Conservation (phyloP, 2,113 vertebrate genomes). For the Cacatua alba region DNA sequence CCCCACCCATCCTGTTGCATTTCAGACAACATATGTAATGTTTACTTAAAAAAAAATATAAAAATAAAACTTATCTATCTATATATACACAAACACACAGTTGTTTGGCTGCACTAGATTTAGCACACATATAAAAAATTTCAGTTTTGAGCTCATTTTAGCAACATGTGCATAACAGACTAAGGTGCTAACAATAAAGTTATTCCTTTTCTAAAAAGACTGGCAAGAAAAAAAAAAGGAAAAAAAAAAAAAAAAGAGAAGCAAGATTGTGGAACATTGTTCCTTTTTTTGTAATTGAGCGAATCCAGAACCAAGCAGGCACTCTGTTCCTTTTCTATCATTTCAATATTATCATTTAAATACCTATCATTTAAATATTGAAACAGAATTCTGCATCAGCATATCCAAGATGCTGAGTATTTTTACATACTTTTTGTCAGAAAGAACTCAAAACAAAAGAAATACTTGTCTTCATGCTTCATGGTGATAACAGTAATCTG, state of each 20-base stretch:
- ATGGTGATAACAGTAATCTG: neutral
- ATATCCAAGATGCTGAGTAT: neutral
- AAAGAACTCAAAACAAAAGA: slow-evolving; percentile 23
- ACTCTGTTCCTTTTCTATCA: neutral
- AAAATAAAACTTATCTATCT: neutral
- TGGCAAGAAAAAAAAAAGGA: neutral
- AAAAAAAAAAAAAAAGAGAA: neutral
- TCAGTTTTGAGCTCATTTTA: slow-evolving; percentile 25
- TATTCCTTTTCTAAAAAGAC: neutral
- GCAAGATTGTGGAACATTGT: neutral
- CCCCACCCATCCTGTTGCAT: slow-evolving; percentile 58
- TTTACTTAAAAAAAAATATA: neutral
- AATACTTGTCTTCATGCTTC: neutral
- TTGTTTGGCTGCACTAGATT: neutral
- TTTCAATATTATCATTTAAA: neutral
- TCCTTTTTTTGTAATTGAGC: neutral
- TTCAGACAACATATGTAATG: slow-evolving; percentile 53
- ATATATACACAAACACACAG: slow-evolving; percentile 1
- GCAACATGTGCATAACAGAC: neutral
- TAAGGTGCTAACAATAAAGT: slow-evolving; percentile 10
- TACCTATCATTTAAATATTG: neutral
- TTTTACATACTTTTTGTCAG: neutral
- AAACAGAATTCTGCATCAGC: slow-evolving; percentile 33
- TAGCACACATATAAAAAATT: neutral
- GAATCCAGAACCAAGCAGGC: neutral